A percentile compares a stretch with the other conserved stretches of the same genome.
Evolutionary conservation across 2,113 vertebrate species (phyloP).

Genomic region (Panthera uncia): DNA sequence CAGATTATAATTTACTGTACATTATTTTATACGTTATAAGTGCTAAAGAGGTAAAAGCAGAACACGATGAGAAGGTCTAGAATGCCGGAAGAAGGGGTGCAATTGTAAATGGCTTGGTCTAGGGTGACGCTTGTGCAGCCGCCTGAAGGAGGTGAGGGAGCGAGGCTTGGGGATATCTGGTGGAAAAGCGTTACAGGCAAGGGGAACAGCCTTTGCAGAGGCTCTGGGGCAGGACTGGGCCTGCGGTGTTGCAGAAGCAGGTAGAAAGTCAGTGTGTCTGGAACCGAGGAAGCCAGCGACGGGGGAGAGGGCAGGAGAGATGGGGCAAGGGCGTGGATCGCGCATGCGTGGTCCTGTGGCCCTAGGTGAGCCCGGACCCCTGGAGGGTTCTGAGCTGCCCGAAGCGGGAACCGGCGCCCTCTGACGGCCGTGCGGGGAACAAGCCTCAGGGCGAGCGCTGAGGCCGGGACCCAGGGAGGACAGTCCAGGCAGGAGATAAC

Average conservation of each 20-base stretch:
- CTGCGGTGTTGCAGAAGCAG: not conserved
- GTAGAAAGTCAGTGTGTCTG: not conserved
- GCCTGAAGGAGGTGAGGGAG: not conserved
- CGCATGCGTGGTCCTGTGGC: too few relatives aligned
- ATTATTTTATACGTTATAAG: too few relatives aligned
- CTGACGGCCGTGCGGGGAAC: not conserved
- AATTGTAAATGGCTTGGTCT: not conserved
- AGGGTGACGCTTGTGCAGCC: too few relatives aligned
- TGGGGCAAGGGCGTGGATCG: not conserved
- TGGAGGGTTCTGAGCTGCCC: not conserved
- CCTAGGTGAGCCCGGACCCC: rapidly evolving
- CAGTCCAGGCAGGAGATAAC: rapidly evolving
- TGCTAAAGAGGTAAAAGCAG: not conserved
- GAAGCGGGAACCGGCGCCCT: not conserved
- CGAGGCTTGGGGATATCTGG: not conserved
- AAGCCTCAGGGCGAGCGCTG: not conserved
- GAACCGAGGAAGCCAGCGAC: not conserved
- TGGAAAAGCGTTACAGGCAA: not conserved
- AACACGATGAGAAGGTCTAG: not conserved
- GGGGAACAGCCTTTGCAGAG: not conserved
- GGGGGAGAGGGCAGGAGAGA: not conserved
- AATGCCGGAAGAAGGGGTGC: not conserved
- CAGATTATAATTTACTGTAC: not conserved
- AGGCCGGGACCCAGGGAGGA: not conserved
- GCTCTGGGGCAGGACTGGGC: not conserved